phyloP scores from a whole-genome alignment of 2,888 invertebrate genomes.

The Cyclophora punctaria region DNA sequence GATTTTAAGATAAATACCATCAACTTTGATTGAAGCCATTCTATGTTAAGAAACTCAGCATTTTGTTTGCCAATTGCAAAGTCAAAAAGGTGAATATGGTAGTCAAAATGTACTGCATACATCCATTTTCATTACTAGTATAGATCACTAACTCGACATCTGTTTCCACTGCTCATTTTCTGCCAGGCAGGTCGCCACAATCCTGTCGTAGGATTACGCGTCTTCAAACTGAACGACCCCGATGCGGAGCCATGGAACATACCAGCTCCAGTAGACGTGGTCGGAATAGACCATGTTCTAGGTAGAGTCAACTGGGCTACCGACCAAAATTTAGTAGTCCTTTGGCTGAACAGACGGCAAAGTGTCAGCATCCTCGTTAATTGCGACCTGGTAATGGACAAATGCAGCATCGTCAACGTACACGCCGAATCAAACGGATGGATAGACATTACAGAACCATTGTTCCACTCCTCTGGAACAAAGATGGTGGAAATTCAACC shows the following conservation, averaged over 20 bases:
- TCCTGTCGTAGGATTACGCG: conserved; percentile 80
- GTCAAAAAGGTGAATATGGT: too few relatives aligned
- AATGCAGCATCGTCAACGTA: conserved; percentile 56
- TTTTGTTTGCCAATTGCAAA: too few relatives aligned
- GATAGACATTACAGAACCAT: conserved; percentile 77
- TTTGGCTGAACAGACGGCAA: conserved; percentile 92
- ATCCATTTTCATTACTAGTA: too few relatives aligned
- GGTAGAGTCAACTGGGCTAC: conserved; percentile 85
- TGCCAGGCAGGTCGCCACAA: conserved; percentile 82
- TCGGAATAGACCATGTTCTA: conserved; percentile 78
- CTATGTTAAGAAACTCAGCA: too few relatives aligned
- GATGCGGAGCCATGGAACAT: conserved; percentile 49
- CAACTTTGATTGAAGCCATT: too few relatives aligned
- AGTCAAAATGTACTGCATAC: too few relatives aligned
- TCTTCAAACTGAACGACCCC: conserved; percentile 67
- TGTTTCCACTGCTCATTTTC: conserved; percentile 9
- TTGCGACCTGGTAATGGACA: conserved; percentile 65
- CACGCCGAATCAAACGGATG: conserved; percentile 79
- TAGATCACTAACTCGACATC: too few relatives aligned
- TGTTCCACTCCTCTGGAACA: conserved; percentile 62
- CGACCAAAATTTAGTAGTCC: conserved; percentile 77
- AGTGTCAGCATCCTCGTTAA: conserved; percentile 78
- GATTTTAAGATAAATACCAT: too few relatives aligned
- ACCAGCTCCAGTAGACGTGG: conserved; percentile 70
- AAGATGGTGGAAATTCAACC: conserved; percentile 61